These are phyloP conservation scores for Sebastes fasciatus DNA, from an alignment of 2,113 vertebrate genomes.

Conservation along the genomic window DNA sequence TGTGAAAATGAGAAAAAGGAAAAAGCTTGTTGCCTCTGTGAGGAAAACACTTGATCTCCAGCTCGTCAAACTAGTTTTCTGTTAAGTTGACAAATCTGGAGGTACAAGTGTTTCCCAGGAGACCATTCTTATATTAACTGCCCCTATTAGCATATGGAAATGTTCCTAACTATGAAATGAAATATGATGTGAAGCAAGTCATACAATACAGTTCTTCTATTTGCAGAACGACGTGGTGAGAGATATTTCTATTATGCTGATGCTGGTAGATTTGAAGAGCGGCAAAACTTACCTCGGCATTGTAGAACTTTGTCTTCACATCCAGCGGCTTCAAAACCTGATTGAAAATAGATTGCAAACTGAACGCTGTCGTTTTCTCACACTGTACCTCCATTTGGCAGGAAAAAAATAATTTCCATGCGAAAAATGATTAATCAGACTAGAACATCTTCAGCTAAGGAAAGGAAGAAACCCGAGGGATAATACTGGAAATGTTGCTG, in stretches of 20 bases:
- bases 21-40: conserved; percentile 30
- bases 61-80: not conserved
- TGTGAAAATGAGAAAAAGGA: conserved; percentile 51
- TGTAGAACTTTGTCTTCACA: conserved; percentile 99
- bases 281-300: conserved; percentile 91
- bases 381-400: conserved; percentile 47
- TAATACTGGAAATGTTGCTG: not conserved
- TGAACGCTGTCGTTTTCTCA: conserved; percentile 75
- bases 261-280: not conserved
- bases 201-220: conserved; percentile 22
- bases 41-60: conserved; percentile 60
- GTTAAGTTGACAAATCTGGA: conserved; percentile 17
- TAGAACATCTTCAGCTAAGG: not conserved
- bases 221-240: conserved; percentile 8
- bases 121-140: conserved; percentile 15
- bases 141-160: conserved; percentile 38
- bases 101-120: conserved; percentile 50
- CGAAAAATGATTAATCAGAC: not conserved
- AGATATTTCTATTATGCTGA: not conserved
- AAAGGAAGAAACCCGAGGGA: not conserved
- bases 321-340: conserved; percentile 98
- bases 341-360: conserved; percentile 86
- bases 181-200: conserved; percentile 49
- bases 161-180: conserved; percentile 38
- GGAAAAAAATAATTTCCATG: not conserved